Evolutionary conservation across 2,113 vertebrate species (phyloP), one percentile per base, ranked within the genome.

Genomic region (Gadus chalcogrammus): DNA sequence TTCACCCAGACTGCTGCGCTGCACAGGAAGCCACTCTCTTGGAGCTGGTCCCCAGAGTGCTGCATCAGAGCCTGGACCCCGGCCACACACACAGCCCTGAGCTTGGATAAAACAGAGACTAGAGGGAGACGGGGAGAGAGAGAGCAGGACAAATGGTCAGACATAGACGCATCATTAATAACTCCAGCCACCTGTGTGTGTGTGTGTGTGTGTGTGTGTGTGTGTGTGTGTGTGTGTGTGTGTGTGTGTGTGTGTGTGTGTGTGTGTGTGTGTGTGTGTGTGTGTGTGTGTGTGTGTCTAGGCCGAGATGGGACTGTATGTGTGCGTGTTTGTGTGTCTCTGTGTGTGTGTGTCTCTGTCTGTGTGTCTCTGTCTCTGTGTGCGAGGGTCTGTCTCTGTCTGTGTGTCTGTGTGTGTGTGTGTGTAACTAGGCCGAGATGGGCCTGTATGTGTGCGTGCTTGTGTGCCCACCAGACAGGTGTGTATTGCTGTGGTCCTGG

Each of bases 1-100:
- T 90, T 95, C 70, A 96, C 91, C 97, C 97, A 99, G 35, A 91
- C 55, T 2, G 94, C 95, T 71, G 93, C 93, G 74, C 87, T 92
- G 73, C 84, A 81, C 68, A 98, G 84, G 85, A 98, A 96, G 22
- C 89, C 87, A 3, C 92, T 93, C 74, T 93, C 91, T 35, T 82
- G 90, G 65, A 91, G 80, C 31, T 87, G 80, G 68, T 60, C 76
- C 8, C 77, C 87, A 72, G 91, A 82, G 18, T 92, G 92, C 71
- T 76, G 89, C 63, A 96, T 90, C 85, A 98, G 81, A 0, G 96
- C 92, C 67, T 80, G 89, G 52, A 96, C 87, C 12, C 96, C 97
- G 79, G 91, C 86, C 1, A 91, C 77, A 89, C 94, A 97, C 5
- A 95, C 94, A 8, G 91, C 89, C 76, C 90, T 93, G 86, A 98